Evolutionary conservation across 2,888 invertebrate genomes (phyloP), one percentile per base, ranked within the genome.

Genomic region (Diachrysia chrysitis): DNA sequence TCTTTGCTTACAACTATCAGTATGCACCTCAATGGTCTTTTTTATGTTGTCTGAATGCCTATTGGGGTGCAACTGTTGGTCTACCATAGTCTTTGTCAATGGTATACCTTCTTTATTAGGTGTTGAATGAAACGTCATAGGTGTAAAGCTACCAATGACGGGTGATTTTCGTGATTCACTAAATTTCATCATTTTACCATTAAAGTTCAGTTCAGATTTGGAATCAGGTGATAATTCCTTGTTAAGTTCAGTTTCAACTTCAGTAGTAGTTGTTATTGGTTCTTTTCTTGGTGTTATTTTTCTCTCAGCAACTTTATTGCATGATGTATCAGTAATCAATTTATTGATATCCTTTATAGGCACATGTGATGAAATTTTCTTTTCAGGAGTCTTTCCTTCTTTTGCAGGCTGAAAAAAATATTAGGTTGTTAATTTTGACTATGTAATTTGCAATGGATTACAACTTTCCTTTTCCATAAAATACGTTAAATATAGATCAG

Each of bases 41-140:
- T 94, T 95, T 7, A 91, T 85, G 84, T 92, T 94, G 76, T 95
- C 95, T 46, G 93, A 92, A 84, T 94, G 92, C 69, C 94, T 88
- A 66, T 83, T 94, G 12, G 95, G 93, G 71, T 95, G 93, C 63
- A 95, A 76, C 51, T 95, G 95, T 78, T 90, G 89, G 63, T 95
- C 92, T 4, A 95, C 94, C 95, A 94, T 95, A 1, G 91, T 94
- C 83, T 95, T 95, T 29, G 95, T 95, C 16, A 95, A 85, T 48
- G 95, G 95, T 73, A 91, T 92, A 21, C 92, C 92, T 79, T 95
- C 95, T 85, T 95, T 95, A 72, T 92, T 95, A 42, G 95, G 94
- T 46, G 95, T 95, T 66, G 95, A 95, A 77, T 94, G 94, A 85
- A 87, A 94, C 69, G 93, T 91, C 93, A 94, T 92, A 17, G 93